Evolutionary conservation across 1,140 invertebrate species (phyloP).

Genomic region (Homarus americanus): DNA sequence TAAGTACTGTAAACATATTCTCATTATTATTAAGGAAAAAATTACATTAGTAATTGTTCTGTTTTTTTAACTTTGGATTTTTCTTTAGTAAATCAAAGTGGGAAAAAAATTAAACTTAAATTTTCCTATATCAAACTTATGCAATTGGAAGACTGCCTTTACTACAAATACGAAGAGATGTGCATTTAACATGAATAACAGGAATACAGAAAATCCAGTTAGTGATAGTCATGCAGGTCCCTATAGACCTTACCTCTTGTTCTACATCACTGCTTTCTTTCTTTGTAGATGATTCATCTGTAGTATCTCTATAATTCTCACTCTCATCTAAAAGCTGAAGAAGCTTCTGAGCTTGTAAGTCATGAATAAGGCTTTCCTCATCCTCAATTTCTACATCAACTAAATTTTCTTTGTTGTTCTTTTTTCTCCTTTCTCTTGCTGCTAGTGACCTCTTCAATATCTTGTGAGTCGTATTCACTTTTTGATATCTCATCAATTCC

Average conservation of each 20-base stretch:
- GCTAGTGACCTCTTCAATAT: neutral
- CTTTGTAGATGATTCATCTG: neutral
- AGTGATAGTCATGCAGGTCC: neutral
- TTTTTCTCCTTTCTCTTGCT: conserved; percentile 8
- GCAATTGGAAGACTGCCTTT: too few species aligned
- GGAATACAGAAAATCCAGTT: too few species aligned
- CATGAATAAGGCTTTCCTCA: conserved; percentile 6
- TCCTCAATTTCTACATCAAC: neutral
- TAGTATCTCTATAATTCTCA: neutral
- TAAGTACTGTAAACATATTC: too few species aligned
- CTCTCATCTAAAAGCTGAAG: conserved; percentile 41
- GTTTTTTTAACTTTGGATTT: too few species aligned
- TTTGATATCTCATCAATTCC: conserved; percentile 9
- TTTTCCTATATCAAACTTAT: too few species aligned
- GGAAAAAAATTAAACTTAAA: too few species aligned
- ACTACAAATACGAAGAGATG: too few species aligned
- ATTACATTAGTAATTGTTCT: too few species aligned
- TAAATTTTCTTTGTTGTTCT: neutral
- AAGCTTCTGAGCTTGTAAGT: conserved; percentile 26
- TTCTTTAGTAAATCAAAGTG: too few species aligned
- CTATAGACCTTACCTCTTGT: neutral
- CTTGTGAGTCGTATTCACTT: neutral
- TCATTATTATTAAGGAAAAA: too few species aligned
- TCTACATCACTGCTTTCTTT: neutral
- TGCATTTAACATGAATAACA: too few species aligned